These are phyloP conservation scores for Leptodirus hochenwartii DNA, from an alignment of 2,888 invertebrate species.

Conservation along the genomic window DNA sequence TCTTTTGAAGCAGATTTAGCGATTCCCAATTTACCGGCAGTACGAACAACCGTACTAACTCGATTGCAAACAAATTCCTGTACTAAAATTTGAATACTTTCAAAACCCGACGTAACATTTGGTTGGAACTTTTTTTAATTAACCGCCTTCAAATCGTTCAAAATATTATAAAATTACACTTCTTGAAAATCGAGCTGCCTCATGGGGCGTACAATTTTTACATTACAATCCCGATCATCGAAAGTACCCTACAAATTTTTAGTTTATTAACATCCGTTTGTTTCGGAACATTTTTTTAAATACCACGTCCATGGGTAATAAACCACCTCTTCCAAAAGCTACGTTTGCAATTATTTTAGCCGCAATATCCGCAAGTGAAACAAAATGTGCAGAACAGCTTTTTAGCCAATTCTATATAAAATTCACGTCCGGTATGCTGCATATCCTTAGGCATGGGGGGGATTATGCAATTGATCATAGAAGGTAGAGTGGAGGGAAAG, in stretches of 20 bases:
- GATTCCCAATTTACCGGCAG: constrained; percentile 66
- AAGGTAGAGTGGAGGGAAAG: no score
- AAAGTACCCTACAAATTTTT: constrained; percentile 41
- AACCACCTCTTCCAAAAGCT: constrained; percentile 63
- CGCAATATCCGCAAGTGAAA: constrained; percentile 55
- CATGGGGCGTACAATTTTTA: constrained; percentile 58
- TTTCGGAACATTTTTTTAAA: no score
- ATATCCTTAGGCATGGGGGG: no score
- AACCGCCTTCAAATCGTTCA: constrained; percentile 29
- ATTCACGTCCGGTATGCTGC: constrained; percentile 27
- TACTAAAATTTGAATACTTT: constrained; percentile 58
- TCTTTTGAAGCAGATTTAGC: no score
- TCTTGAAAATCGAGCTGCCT: constrained; percentile 63
- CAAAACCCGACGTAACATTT: no score
- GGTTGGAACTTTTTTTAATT: no score
- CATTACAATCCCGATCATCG: constrained; percentile 40
- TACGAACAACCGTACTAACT: constrained; percentile 74
- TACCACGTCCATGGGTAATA: constrained; percentile 40
- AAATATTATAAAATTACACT: constrained; percentile 43
- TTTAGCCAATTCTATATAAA: constrained; percentile 43
- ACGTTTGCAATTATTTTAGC: constrained; percentile 53
- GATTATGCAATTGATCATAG: no score
- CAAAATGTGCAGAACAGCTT: constrained; percentile 43
- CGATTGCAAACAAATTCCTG: constrained; percentile 51
- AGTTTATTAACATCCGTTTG: no score